Evolutionary conservation across 2,113 vertebrate species (phyloP), one percentile per base, ranked within the genome.

Genomic region (Epinephelus cyanopodus): DNA sequence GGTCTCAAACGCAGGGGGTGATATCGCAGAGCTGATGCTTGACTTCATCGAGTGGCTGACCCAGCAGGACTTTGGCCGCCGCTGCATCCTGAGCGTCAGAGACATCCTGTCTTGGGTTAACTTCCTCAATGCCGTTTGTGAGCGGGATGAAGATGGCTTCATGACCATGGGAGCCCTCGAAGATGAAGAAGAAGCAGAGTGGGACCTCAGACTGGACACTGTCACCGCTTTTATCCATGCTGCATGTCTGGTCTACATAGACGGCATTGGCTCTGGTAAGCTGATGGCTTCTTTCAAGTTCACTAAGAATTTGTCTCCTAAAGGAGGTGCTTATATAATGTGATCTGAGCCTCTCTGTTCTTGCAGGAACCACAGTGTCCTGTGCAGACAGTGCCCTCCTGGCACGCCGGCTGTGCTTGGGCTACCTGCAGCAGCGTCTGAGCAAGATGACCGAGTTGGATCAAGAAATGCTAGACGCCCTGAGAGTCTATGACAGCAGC

Each of bases 21-120:
- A 97, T 37, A 89, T 99, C 71, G 97, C 97, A 29, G 96, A 97
- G 71, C 87, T 97, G 57, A 98, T 99, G 95, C 91, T 99, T 93
- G 98, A 99, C 94, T 99, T 99, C 83, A 96, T 97, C 53, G 95
- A 97, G 65, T 99, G 98, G 98, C 94, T 99, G 72, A 96, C 89
- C 37, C 95, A 85, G 62, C 97, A 99, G 86, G 97, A 98, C 64
- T 99, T 99, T 79, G 98, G 98, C 23, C 95, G 90, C 0, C 96
- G 96, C 29, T 99, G 97, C 92, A 96, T 99, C 82, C 89, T 98
- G 62, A 99, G 97, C 10, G 96, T 99, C 61, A 92, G 98, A 90
- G 98, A 99, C 64, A 69, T 99, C 85, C 91, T 99, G 81, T 97
- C 98, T 0, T 99, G 98, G 98, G 97, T 99, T 47, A 90, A 95